Base-by-base conservation (phyloP, 1,140 invertebrate species). In the Capitella teleta region DNA sequence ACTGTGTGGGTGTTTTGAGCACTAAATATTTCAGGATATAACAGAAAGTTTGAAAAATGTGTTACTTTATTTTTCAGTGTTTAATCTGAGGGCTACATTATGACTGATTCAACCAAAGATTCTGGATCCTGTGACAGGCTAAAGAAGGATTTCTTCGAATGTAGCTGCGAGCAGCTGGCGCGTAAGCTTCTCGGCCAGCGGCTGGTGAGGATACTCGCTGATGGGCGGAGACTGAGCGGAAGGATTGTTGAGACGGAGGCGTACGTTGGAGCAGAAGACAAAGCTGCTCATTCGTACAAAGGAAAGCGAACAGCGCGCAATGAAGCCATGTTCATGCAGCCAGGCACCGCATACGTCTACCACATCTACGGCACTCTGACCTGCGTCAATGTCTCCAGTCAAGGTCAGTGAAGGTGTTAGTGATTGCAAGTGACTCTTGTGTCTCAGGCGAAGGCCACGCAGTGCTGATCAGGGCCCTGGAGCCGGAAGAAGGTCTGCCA, bases 351-450 rank as follows among this genome's bases (percentile, higher is more conserved):
- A 28, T 87, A 83, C 70, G 82, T 87, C 3, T 87, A 87, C 59
- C 73, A 81, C 46, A 86, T 83, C 12, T 87, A 88, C 70, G 85
- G 85, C 57, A 85, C 86, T 79, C 86, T 88, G 61, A 76, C 80
- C 61, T 87, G 84, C 59, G 80, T 87, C 57, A 88, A 88, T 67
- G 82, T 88, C 49, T 86, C 84, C n/a, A 81, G 82, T 61, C 57
- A 75, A 75, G 83, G 81, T 81, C 66, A 54, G 49, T n/a, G n/a
- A n/a, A n/a, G n/a, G n/a, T n/a, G n/a, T n/a, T n/a, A n/a, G n/a
- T n/a, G n/a, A n/a, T n/a, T n/a, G n/a, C n/a, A n/a, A n/a, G n/a
- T n/a, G n/a, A n/a, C n/a, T n/a, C n/a, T n/a, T n/a, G n/a, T n/a
- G n/a, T n/a, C 14, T 40, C 58, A 79, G 80, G 78, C 50, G 69